Percentiles rank a stretch among this genome's conserved stretches.
phyloP scores from a whole-genome alignment of 2,888 invertebrate genomes.

The Acrocera orbiculus region DNA sequence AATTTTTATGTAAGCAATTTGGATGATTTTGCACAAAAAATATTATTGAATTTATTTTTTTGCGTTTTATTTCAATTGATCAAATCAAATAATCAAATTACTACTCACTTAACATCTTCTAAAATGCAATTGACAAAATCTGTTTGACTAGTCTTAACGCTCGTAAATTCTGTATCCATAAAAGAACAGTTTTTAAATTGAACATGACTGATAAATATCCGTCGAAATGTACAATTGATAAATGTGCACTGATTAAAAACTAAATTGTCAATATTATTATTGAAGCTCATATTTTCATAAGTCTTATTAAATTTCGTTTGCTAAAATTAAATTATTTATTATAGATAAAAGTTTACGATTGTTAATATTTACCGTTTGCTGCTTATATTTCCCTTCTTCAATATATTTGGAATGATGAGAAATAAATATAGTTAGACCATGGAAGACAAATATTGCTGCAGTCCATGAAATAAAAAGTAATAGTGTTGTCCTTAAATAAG shows the following conservation, averaged over 20 bases:
- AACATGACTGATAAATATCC: slow-evolving; percentile 53
- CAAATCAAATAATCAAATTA: neutral
- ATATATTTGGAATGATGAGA: slow-evolving; percentile 37
- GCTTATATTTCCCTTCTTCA: slow-evolving; percentile 29
- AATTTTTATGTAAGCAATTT: no score
- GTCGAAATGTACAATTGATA: slow-evolving; percentile 44
- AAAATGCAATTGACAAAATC: slow-evolving; percentile 44
- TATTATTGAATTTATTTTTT: no score
- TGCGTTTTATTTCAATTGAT: no score
- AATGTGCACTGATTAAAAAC: slow-evolving; percentile 43
- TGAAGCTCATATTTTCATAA: slow-evolving; percentile 34
- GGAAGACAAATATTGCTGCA: slow-evolving; percentile 37
- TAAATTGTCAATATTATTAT: slow-evolving; percentile 44
- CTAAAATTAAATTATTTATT: neutral
- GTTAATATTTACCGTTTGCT: slow-evolving; percentile 20
- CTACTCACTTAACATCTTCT: slow-evolving; percentile 42
- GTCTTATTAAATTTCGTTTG: slow-evolving; percentile 22
- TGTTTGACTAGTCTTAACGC: slow-evolving; percentile 52
- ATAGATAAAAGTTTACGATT: slow-evolving; percentile 14
- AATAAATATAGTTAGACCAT: slow-evolving; percentile 35
- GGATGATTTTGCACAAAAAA: no score
- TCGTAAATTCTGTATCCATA: slow-evolving; percentile 47
- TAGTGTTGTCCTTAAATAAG: slow-evolving; percentile 43
- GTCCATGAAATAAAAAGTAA: slow-evolving; percentile 41
- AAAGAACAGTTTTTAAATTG: slow-evolving; percentile 53